Base-by-base conservation (phyloP, 2,797 vertebrate genomes). In the Momotus momota region DNA sequence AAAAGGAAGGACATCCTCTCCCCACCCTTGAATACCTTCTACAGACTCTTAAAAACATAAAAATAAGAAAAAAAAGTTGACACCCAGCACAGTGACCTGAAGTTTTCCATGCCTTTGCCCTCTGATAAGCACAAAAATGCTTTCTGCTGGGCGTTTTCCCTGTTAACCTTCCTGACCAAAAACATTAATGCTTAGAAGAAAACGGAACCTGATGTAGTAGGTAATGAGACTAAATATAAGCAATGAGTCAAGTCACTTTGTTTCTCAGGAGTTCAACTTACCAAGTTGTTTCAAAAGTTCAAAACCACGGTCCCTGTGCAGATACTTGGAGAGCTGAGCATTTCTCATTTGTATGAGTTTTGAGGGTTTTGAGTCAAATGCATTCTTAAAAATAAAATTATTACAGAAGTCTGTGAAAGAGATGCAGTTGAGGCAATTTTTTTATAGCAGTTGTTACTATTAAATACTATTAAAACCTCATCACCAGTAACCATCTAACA, bases 141-240 rank as follows among this genome's bases (percentile, higher is more conserved):
- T 62, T 95, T 94, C 49, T 84, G 73, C 84, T 85, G 94, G 93
- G 94, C 96, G 93, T 96, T 96, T 94, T 97, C 94, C 81, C 93
- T 49, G 79, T 91, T 94, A 86, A 91, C 91, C 95, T 97, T 95
- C 96, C 95, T 97, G 95, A 94, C 92, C 60, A 88, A 48, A 91
- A 86, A 3, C 90, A 94, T 91, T 71, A 92, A 88, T n/a, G 77
- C 80, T 94, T 7, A 14, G 80, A 66, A 97, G 94, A 93, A 95
- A 95, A 96, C 10, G 5, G 84, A 95, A 75, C 90, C 77, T 43
- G 33, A 43, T 33, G 84, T 69, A 92, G 61, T 90, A 91, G 77
- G 90, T 96, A 97, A 94, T 94, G 93, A 70, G 91, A 83, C 95
- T 96, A 97, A 96, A 94, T 97, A 96, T 95, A 96, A 95, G 65